Conservation (phyloP, 2,113 vertebrate species). For the Nymphicus hollandicus region DNA sequence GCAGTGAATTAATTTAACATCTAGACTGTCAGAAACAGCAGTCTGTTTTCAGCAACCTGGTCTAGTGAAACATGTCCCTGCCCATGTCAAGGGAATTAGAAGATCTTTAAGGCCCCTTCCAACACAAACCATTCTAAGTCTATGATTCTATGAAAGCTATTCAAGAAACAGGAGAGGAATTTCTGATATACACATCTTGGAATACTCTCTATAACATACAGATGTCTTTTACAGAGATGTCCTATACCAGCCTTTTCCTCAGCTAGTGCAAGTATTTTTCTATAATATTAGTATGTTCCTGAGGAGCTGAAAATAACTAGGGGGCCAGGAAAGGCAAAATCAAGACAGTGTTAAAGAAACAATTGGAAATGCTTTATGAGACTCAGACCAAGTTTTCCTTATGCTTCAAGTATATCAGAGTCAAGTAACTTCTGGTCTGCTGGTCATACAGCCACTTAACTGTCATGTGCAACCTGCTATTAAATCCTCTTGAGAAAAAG, state of each 20-base stretch:
- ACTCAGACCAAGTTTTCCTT: background rate
- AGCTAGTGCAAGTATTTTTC: background rate
- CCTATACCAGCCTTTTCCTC: background rate
- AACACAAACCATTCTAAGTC: background rate
- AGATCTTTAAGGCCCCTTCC: background rate
- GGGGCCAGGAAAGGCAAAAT: background rate
- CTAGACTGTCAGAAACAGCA: background rate
- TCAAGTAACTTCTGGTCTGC: background rate
- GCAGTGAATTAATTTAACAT: background rate
- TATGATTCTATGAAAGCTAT: background rate
- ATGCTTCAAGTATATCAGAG: background rate
- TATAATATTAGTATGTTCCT: background rate
- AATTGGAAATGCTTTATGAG: background rate
- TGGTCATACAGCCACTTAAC: background rate
- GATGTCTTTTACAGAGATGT: background rate
- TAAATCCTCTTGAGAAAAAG: background rate
- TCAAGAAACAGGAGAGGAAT: background rate
- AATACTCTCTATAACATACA: background rate
- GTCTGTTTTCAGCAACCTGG: background rate
- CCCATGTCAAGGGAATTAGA: background rate
- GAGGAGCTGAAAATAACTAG: background rate
- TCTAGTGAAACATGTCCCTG: background rate
- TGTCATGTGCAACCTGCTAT: background rate
- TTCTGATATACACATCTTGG: fast-evolving
- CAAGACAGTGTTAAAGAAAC: background rate